Percentiles rank a stretch among this genome's conserved stretches.
Evolutionary conservation across 2,797 vertebrate genomes (phyloP).

Genomic region (Alca torda): DNA sequence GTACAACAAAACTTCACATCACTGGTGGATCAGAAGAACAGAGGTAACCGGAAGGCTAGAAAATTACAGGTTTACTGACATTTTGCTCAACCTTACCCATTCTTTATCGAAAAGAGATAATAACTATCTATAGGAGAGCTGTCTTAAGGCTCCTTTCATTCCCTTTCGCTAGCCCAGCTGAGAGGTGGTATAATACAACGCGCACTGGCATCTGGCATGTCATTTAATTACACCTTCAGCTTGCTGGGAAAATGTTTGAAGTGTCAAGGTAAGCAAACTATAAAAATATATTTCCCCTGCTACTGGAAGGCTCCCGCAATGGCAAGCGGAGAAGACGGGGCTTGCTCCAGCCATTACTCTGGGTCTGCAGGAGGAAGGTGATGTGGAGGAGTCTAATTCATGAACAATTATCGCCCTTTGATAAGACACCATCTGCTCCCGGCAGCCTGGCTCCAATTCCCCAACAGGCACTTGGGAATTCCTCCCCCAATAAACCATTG

Average conservation of each 20-base stretch:
- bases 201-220: conserved; percentile 47
- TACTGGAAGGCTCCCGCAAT: background rate
- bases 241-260: conserved; percentile 38
- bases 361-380: background rate
- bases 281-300: conserved; percentile 32
- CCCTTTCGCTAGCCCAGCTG: conserved; percentile 8
- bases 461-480: background rate
- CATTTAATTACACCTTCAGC: conserved; percentile 55
- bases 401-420: background rate
- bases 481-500: background rate
- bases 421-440: conserved; percentile 32
- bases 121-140: conserved; percentile 57
- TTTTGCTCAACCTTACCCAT: conserved; percentile 55
- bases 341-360: background rate
- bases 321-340: background rate
- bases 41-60: conserved; percentile 59
- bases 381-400: background rate
- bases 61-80: conserved; percentile 68
- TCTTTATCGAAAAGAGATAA: conserved; percentile 68
- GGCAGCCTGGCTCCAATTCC: background rate
- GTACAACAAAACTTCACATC: conserved; percentile 60
- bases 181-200: conserved; percentile 8
- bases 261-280: conserved; percentile 56
- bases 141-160: conserved; percentile 59
- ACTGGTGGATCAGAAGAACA: conserved; percentile 37